Conservation (phyloP, 2,797 vertebrate species). For the Peromyscus aztecus region DNA sequence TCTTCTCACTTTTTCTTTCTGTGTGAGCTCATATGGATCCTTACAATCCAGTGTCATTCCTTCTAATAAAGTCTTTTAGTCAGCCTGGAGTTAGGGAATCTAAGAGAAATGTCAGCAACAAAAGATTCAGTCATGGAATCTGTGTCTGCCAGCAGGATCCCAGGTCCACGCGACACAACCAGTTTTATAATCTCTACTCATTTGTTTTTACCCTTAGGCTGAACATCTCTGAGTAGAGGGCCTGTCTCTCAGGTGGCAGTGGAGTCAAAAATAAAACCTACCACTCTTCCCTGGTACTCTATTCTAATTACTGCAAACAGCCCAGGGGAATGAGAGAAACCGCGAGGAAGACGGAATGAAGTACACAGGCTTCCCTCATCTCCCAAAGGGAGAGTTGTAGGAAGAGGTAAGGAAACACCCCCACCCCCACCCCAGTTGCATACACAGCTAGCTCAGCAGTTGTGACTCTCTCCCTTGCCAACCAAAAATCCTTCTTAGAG, state of each 20-base stretch:
- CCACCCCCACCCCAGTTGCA: background rate
- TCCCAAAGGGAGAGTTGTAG: background rate
- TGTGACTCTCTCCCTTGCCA: slow-evolving; percentile 56
- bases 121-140: slow-evolving; percentile 14
- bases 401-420: background rate
- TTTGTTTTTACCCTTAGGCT: slow-evolving; percentile 77
- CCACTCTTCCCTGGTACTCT: slow-evolving; percentile 49
- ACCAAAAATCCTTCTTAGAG: slow-evolving; percentile 65
- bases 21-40: slow-evolving; percentile 22
- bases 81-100: slow-evolving; percentile 5
- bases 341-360: background rate
- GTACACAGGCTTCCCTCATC: slow-evolving; percentile 37
- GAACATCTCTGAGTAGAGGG: slow-evolving; percentile 15
- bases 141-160: slow-evolving; percentile 41
- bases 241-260: slow-evolving; percentile 52
- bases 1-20: slow-evolving; percentile 40
- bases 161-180: background rate
- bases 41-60: slow-evolving; percentile 52
- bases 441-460: slow-evolving; percentile 58
- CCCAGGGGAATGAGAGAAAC: slow-evolving; percentile 67
- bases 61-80: slow-evolving; percentile 58
- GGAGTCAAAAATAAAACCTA: slow-evolving; percentile 67
- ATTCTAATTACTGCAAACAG: slow-evolving; percentile 76
- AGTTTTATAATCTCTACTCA: slow-evolving; percentile 67
- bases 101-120: slow-evolving; percentile 60